Conservation (phyloP, 2,797 vertebrate species). For the Lindbergichthys nudifrons region DNA sequence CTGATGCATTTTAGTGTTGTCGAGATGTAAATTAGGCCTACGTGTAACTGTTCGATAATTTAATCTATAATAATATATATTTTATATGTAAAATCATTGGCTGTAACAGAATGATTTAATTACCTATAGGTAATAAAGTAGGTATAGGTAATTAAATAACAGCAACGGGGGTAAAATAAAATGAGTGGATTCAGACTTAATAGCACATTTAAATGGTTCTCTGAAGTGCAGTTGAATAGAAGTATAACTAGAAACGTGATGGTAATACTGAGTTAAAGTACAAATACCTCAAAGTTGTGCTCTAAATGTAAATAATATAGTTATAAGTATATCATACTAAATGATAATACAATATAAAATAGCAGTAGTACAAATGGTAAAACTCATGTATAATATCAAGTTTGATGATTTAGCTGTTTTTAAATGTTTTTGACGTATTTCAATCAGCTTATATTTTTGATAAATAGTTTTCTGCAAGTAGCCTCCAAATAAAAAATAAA, state of each 20-base stretch:
- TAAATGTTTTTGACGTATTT: not conserved
- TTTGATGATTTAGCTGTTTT: not conserved
- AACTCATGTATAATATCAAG: not conserved
- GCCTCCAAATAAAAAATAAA: not conserved
- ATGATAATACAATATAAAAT: slow-evolving; percentile 3
- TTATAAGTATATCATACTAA: not conserved
- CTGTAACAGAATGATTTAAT: too few species aligned
- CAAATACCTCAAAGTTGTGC: not conserved
- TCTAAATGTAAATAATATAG: not conserved
- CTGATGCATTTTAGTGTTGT: not conserved
- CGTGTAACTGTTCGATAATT: not conserved
- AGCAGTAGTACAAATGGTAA: not conserved
- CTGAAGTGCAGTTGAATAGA: not conserved
- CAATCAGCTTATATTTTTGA: too few species aligned
- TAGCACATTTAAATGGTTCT: not conserved
- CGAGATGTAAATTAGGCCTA: not conserved
- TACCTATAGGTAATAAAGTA: too few species aligned
- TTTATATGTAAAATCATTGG: too few species aligned
- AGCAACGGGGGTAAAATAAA: not conserved
- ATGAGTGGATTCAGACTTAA: not conserved
- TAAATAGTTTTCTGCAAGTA: too few species aligned
- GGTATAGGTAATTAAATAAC: not conserved
- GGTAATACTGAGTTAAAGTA: not conserved
- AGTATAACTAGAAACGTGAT: not conserved
- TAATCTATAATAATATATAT: not conserved